These are phyloP conservation scores for Struthio camelus DNA, from an alignment of 2,113 vertebrate genomes.

Conservation along the genomic window DNA sequence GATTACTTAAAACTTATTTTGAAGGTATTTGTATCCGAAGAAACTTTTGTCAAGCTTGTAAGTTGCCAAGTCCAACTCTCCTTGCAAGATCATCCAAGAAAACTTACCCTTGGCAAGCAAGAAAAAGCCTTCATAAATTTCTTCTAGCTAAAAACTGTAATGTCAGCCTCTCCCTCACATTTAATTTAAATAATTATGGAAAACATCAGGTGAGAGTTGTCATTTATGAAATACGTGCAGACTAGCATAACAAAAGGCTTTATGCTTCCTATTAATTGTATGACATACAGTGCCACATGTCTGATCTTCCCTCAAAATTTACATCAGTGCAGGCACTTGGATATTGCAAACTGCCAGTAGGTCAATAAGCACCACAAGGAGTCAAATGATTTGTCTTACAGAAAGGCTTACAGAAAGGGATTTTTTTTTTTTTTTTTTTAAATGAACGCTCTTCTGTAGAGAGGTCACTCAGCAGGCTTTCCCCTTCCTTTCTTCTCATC, in stretches of 20 bases:
- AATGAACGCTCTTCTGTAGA: background rate
- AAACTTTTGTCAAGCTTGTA: background rate
- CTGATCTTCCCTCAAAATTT: background rate
- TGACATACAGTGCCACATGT: background rate
- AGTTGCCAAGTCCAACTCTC: background rate
- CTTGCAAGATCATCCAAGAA: slow-evolving; percentile 32
- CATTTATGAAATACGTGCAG: background rate
- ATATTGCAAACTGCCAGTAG: background rate
- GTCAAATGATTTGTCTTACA: background rate
- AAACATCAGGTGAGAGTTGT: background rate
- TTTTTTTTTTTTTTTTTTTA: background rate
- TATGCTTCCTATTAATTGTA: background rate
- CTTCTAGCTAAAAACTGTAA: background rate
- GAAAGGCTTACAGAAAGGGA: background rate
- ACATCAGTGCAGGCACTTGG: background rate
- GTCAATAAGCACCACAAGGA: background rate
- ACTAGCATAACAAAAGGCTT: background rate
- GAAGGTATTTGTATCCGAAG: background rate
- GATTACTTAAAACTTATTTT: slow-evolving; percentile 17
- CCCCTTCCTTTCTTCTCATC: background rate
- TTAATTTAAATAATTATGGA: background rate
- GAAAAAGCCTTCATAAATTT: background rate
- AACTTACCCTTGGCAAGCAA: background rate
- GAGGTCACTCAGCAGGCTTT: background rate
- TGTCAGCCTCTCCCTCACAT: background rate